These are phyloP conservation scores for Acrobasis consociella DNA, from an alignment of 2,888 invertebrate species.

Conservation along the genomic window DNA sequence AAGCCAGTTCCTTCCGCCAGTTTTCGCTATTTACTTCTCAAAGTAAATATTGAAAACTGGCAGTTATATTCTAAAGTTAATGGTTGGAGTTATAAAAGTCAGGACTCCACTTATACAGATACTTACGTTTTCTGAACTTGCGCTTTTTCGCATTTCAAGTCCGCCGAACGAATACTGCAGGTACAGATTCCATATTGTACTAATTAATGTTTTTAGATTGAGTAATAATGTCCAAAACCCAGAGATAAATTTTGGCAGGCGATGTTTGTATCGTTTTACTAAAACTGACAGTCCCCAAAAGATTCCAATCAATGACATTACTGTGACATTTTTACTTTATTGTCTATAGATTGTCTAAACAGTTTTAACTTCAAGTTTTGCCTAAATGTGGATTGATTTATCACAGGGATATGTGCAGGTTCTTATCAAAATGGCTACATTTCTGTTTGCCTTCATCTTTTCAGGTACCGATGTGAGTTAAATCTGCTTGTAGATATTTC, in stretches of 20 bases:
- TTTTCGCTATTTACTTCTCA: no score
- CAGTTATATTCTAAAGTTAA: no score
- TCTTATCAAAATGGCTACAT: no score
- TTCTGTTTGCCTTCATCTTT: no score
- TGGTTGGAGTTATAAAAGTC: no score
- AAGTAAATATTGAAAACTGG: no score
- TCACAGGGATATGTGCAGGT: no score
- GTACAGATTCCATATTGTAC: constrained; percentile 64
- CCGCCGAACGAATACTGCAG: constrained; percentile 61
- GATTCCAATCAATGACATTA: constrained; percentile 55
- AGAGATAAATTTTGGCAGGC: constrained; percentile 66
- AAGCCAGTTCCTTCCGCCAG: no score
- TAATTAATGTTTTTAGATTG: constrained; percentile 57
- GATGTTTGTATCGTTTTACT: constrained; percentile 52
- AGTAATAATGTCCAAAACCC: constrained; percentile 59
- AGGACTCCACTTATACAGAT: not conserved
- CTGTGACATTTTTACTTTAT: constrained; percentile 26
- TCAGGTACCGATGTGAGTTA: no score
- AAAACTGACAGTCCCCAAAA: constrained; percentile 56
- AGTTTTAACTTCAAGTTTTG: not conserved
- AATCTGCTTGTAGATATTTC: no score
- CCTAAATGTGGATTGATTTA: not conserved
- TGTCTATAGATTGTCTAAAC: not conserved
- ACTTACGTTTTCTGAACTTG: constrained; percentile 65
- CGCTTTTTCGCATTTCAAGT: constrained; percentile 73